Evolutionary conservation across 2,888 invertebrate species (phyloP).

Genomic region (Platycnemis pennipes): DNA sequence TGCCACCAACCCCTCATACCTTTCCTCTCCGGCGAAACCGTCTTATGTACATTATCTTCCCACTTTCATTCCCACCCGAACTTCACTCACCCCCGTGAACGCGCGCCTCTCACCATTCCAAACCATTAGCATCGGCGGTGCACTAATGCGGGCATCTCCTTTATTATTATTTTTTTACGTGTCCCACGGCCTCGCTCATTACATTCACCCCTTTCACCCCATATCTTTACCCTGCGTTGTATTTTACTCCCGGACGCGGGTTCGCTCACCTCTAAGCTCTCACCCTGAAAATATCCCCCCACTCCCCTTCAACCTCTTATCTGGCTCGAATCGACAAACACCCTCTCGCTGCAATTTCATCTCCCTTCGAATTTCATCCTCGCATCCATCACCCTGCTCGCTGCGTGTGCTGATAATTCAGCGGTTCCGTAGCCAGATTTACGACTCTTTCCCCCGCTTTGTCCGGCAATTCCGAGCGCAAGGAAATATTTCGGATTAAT

Average conservation of each 20-base stretch:
- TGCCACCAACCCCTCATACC: neutral
- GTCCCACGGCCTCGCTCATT: neutral
- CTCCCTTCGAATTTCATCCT: conserved; percentile 12
- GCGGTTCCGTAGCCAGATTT: conserved; percentile 2
- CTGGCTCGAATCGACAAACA: neutral
- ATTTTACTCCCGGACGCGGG: neutral
- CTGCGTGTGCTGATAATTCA: neutral
- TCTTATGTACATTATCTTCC: neutral
- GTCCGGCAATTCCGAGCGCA: neutral
- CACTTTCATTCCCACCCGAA: neutral
- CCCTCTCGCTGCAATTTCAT: neutral
- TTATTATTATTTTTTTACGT: neutral
- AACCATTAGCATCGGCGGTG: neutral
- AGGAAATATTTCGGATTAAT: conserved; percentile 39
- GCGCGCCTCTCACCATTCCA: neutral
- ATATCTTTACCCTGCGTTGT: neutral
- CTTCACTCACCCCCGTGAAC: neutral
- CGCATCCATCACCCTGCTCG: neutral
- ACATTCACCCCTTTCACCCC: neutral
- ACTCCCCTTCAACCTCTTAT: neutral
- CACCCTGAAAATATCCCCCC: neutral
- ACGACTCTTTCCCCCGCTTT: neutral
- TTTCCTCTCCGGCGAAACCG: neutral
- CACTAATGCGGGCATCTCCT: neutral
- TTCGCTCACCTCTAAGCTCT: neutral